Evolutionary conservation across 2,113 vertebrate species (phyloP), one percentile per base, ranked within the genome.

Genomic region (Orycteropus afer): DNA sequence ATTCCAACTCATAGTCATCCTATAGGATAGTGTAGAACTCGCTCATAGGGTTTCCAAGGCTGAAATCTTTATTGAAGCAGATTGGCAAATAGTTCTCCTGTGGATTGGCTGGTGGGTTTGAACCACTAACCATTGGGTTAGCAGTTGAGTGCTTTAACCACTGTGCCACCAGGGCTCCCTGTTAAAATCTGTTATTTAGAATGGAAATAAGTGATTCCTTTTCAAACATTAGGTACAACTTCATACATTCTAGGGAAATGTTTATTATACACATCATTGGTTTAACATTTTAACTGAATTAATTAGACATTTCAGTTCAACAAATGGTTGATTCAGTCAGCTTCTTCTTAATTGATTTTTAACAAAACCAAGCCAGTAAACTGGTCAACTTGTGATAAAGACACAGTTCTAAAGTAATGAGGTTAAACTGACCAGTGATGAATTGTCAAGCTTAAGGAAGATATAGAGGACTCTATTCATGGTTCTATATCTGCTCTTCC

Each of bases 271-370:
- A 86, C 13, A 61, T 40, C 65, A 78, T 63, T 73, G 80, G 45
- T 37, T 91, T 77, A 85, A 89, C 80, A 82, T 93, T 86, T 83
- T 91, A 89, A 76, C 29, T 40, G 77, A 89, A 89, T 94, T 65
- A 84, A 92, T 95, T 61, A 82, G 90, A 80, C 17, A 84, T 77
- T 93, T 94, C 29, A 69, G 23, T 86, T 74, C 77, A 91, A 94
- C 86, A 91, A 78, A 73, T 85, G 42, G 73, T 74, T 92, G 84
- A 14, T 78, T 85, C 37, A 22, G 42, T n/a, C 59, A 53, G 77
- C 79, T 97, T 93, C 84, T 85, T 92, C 69, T n/a, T n/a, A n/a
- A 89, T 73, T 86, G 87, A 40, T 74, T 90, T 93, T 92, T 79
- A 84, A 74, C 40, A 47, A 88, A 96, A 86, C 71, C 1, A 22